phyloP scores from a whole-genome alignment of 2,797 vertebrate species.

The Eutrigla gurnardus region DNA sequence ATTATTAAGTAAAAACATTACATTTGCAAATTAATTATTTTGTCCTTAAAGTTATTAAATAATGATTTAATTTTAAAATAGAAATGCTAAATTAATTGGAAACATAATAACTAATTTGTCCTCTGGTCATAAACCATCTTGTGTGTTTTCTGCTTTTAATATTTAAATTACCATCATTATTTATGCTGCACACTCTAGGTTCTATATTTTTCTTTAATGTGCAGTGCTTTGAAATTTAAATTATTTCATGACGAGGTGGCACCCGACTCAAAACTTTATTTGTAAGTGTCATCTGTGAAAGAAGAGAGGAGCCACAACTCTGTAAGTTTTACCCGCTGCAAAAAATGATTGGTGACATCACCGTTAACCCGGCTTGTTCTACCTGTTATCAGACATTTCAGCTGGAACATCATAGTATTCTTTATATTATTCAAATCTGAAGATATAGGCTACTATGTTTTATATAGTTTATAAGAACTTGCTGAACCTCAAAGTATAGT shows the following conservation, averaged over 20 bases:
- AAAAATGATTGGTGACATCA: neutral
- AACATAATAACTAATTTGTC: neutral
- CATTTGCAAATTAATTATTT: neutral
- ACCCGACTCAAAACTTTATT: neutral
- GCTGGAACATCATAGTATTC: neutral
- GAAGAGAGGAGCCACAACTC: constrained; percentile 37
- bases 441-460: neutral
- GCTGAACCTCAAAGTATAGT: neutral
- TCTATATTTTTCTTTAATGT: neutral
- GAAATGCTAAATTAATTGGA: neutral
- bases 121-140: neutral
- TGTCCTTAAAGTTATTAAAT: neutral
- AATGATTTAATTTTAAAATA: neutral
- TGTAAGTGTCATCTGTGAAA: constrained; percentile 17
- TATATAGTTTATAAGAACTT: neutral
- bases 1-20: neutral
- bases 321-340: constrained; percentile 43
- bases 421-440: neutral
- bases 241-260: neutral
- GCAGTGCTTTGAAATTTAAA: neutral
- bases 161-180: neutral
- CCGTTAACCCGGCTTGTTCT: neutral
- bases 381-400: neutral
- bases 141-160: neutral
- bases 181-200: neutral